Percentiles rank a stretch among this genome's conserved stretches.
These are phyloP conservation scores for Clusia tigrina DNA, from an alignment of 2,888 invertebrate genomes.

Conservation along the genomic window DNA sequence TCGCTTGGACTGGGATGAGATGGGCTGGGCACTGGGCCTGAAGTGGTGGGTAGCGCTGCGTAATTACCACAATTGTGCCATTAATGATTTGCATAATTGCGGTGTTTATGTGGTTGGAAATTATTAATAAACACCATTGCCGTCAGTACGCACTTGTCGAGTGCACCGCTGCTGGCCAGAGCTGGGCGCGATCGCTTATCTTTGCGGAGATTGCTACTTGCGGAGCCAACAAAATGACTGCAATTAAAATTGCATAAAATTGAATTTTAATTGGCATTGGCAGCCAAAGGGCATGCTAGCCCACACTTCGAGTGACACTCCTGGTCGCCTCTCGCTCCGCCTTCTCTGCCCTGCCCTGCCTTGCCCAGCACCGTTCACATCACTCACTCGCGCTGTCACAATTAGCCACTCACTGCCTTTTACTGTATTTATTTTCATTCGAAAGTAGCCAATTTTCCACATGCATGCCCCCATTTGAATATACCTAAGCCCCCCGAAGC, in stretches of 20 bases:
- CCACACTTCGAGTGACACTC: too few species aligned
- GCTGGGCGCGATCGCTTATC: neutral
- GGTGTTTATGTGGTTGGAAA: neutral
- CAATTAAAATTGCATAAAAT: constrained; percentile 3
- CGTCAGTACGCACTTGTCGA: neutral
- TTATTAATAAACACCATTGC: neutral
- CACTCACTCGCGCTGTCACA: neutral
- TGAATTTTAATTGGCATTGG: neutral
- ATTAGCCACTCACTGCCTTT: constrained; percentile 9
- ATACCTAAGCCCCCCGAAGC: neutral
- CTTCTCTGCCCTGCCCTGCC: neutral
- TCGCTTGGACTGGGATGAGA: too few species aligned
- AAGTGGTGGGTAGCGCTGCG: too few species aligned
- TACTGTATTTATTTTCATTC: neutral
- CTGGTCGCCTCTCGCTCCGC: too few species aligned
- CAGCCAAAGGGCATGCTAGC: neutral
- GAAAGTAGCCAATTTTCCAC: constrained; percentile 1
- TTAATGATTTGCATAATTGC: constrained; percentile 8
- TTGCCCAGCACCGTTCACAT: neutral
- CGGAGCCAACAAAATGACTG: neutral
- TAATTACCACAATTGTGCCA: neutral
- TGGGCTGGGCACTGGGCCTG: too few species aligned
- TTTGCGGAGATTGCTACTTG: neutral
- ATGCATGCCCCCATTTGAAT: neutral
- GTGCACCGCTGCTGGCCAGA: neutral